phyloP scores from a whole-genome alignment of 2,113 vertebrate genomes.

The Cathartes aura region DNA sequence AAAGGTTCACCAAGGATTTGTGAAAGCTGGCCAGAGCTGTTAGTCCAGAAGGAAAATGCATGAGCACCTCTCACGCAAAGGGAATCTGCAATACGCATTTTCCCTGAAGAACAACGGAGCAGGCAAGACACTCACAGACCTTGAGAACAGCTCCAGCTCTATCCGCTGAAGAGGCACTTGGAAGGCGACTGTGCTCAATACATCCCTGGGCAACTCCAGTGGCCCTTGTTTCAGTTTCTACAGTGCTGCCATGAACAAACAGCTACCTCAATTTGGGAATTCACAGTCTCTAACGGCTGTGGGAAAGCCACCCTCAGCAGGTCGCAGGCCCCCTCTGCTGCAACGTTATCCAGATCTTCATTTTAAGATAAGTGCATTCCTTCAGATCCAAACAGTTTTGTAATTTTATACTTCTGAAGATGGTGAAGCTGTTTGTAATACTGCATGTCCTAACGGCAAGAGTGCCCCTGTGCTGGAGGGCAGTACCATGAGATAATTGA shows the following conservation, averaged over 20 bases:
- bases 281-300: not conserved
- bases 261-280: not conserved
- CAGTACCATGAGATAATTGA: conserved; percentile 16
- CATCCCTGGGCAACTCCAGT: not conserved
- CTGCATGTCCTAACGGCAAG: not conserved
- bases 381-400: not conserved
- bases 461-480: not conserved
- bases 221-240: not conserved
- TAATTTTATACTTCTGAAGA: not conserved
- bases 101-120: not conserved
- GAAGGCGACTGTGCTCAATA: not conserved
- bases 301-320: not conserved
- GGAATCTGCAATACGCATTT: not conserved
- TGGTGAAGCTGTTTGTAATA: not conserved
- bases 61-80: not conserved
- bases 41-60: not conserved
- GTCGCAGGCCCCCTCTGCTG: not conserved
- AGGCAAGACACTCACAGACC: not conserved
- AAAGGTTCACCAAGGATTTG: not conserved
- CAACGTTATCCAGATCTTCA: not conserved
- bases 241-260: not conserved
- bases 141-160: not conserved
- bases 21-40: not conserved
- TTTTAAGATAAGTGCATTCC: not conserved
- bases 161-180: not conserved